Conservation (phyloP, 1,140 invertebrate species). For the Caenorhabditis remanei region DNA sequence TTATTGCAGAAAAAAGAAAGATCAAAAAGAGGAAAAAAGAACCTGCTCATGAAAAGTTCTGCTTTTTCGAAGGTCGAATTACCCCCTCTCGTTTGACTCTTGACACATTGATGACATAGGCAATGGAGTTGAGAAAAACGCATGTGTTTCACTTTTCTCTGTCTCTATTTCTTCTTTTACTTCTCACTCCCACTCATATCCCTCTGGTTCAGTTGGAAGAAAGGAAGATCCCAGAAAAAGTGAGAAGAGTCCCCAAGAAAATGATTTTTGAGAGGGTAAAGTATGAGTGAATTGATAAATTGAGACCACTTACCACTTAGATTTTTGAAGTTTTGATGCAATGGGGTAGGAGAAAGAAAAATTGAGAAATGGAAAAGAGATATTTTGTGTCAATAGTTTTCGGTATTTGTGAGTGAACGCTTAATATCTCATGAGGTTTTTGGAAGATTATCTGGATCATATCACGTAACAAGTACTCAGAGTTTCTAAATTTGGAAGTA, state of each 20-base stretch:
- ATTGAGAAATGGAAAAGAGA: slow-evolving; percentile 6
- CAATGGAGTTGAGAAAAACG: not conserved
- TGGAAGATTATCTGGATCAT: slow-evolving; percentile 25
- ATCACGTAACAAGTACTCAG: not conserved
- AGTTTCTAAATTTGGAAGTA: no score
- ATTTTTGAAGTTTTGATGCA: slow-evolving; percentile 19
- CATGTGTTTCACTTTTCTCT: slow-evolving; percentile 47
- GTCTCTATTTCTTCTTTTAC: not conserved
- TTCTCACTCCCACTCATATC: slow-evolving; percentile 35
- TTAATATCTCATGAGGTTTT: not conserved
- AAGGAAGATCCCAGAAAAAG: not conserved
- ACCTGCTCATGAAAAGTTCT: slow-evolving; percentile 31
- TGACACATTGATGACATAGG: slow-evolving; percentile 46
- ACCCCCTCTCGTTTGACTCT: slow-evolving; percentile 16
- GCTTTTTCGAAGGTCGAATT: slow-evolving; percentile 44
- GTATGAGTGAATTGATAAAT: slow-evolving; percentile 31
- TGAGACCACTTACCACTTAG: slow-evolving; percentile 23
- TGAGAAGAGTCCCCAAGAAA: not conserved
- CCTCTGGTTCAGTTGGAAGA: not conserved
- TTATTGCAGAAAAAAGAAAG: not conserved
- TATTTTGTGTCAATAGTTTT: not conserved
- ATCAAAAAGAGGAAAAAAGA: slow-evolving; percentile 38
- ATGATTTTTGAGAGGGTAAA: slow-evolving; percentile 47
- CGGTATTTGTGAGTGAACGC: not conserved
- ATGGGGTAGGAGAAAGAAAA: not conserved